A percentile compares a stretch with the other conserved stretches of the same genome.
Evolutionary conservation across 2,113 vertebrate species (phyloP).

Genomic region (Alligator sinensis): DNA sequence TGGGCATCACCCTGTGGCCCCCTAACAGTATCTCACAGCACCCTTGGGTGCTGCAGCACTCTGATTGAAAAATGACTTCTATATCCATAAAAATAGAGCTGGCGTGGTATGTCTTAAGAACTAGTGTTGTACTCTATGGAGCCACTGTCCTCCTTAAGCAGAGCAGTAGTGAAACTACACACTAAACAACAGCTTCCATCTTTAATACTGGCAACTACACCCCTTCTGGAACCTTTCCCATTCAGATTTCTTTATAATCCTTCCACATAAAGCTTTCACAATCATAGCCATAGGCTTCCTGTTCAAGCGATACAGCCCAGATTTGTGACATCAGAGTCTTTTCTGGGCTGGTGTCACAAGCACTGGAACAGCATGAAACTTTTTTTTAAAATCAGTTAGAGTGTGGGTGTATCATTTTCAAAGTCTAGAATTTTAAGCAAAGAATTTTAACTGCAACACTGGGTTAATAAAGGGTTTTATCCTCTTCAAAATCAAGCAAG

Average conservation of each 20-base stretch:
- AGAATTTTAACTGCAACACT: not conserved
- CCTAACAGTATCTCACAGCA: too few relatives aligned
- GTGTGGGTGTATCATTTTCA: not conserved
- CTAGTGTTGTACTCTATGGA: not conserved
- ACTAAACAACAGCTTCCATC: not conserved
- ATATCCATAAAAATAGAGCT: not conserved
- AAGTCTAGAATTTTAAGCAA: not conserved
- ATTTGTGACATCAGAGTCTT: not conserved
- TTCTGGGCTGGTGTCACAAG: not conserved
- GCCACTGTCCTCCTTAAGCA: not conserved
- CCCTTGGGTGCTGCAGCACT: too few relatives aligned
- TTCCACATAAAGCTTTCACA: not conserved
- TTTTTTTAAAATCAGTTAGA: not conserved
- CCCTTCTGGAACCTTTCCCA: not conserved
- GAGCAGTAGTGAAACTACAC: not conserved
- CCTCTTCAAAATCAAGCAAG: not conserved
- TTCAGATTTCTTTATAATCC: not conserved
- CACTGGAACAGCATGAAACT: not conserved
- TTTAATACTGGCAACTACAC: not conserved
- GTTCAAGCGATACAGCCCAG: not conserved
- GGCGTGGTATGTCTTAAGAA: not conserved
- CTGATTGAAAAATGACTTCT: not conserved
- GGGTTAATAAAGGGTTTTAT: slow-evolving; percentile 6
- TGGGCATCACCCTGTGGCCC: too few relatives aligned
- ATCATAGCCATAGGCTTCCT: not conserved